Percentiles rank a stretch among this genome's conserved stretches.
These are phyloP conservation scores for Hermaeophaga mercurialis DNA, from an alignment of 2,888 invertebrate species.

Conservation along the genomic window DNA sequence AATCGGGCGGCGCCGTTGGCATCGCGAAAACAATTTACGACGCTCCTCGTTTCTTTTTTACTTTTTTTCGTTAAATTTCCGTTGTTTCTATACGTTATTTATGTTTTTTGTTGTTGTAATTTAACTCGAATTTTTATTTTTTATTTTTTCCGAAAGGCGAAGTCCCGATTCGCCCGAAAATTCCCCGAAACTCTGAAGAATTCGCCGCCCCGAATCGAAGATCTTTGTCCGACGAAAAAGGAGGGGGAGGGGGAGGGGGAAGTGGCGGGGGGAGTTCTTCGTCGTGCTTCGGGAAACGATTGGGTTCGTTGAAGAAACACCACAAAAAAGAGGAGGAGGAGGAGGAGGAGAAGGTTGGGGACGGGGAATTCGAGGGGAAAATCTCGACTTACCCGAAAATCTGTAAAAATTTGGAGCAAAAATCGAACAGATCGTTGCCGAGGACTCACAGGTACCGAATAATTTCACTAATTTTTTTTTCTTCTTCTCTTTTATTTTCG, in stretches of 20 bases:
- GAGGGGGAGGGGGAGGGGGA: too few species aligned
- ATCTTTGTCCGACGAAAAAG: slow-evolving; percentile 43
- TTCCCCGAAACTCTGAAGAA: slow-evolving; percentile 34
- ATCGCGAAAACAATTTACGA: too few species aligned
- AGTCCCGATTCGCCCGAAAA: slow-evolving; percentile 51
- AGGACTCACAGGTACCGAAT: slow-evolving; percentile 51
- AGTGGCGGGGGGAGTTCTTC: slow-evolving; percentile 46
- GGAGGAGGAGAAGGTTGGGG: too few species aligned
- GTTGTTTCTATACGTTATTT: too few species aligned
- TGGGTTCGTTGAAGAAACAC: slow-evolving; percentile 51
- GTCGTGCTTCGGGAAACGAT: slow-evolving; percentile 56
- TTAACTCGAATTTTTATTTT: slow-evolving; percentile 17
- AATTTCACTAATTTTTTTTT: too few species aligned
- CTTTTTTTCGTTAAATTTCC: too few species aligned
- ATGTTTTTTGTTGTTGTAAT: background rate
- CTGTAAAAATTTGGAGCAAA: slow-evolving; percentile 45
- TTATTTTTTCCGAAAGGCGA: slow-evolving; percentile 45
- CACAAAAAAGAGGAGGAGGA: slow-evolving; percentile 46
- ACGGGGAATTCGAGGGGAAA: slow-evolving; percentile 43
- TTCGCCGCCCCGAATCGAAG: slow-evolving; percentile 40
- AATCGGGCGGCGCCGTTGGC: too few species aligned
- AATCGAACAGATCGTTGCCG: slow-evolving; percentile 53
- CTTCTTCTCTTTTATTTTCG: too few species aligned
- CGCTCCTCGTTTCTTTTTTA: too few species aligned
- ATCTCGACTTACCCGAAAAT: slow-evolving; percentile 52